A percentile compares a stretch with the other conserved stretches of the same genome.
These are phyloP conservation scores for Psittacula echo DNA, from an alignment of 2,797 vertebrate species.

Conservation along the genomic window DNA sequence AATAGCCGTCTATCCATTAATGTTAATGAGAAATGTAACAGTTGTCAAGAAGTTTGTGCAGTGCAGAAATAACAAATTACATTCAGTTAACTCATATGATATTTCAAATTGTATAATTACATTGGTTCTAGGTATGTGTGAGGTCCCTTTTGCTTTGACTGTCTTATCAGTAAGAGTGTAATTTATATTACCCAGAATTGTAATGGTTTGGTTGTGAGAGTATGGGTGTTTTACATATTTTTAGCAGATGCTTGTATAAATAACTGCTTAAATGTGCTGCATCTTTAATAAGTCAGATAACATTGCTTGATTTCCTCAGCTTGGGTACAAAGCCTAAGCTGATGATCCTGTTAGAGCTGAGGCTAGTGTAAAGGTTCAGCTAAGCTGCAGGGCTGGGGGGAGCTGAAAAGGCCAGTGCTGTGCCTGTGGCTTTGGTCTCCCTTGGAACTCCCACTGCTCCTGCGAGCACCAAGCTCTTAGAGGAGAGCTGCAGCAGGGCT, in stretches of 20 bases:
- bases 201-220: background rate
- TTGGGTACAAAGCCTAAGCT: background rate
- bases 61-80: background rate
- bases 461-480: background rate
- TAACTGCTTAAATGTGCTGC: background rate
- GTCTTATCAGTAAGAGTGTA: background rate
- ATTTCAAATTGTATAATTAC: background rate
- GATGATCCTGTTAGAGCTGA: background rate
- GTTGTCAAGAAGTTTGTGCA: background rate
- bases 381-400: background rate
- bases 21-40: background rate
- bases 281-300: background rate
- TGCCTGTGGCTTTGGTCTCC: background rate
- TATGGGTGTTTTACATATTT: background rate
- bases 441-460: background rate
- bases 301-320: background rate
- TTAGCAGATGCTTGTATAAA: background rate
- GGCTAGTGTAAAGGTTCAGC: background rate
- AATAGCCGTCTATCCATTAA: background rate
- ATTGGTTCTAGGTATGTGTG: rapidly evolving
- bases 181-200: background rate
- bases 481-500: background rate
- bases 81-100: background rate
- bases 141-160: background rate
- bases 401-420: rapidly evolving